phyloP scores from a whole-genome alignment of 2,113 vertebrate genomes.

The Corydoras sp. region DNA sequence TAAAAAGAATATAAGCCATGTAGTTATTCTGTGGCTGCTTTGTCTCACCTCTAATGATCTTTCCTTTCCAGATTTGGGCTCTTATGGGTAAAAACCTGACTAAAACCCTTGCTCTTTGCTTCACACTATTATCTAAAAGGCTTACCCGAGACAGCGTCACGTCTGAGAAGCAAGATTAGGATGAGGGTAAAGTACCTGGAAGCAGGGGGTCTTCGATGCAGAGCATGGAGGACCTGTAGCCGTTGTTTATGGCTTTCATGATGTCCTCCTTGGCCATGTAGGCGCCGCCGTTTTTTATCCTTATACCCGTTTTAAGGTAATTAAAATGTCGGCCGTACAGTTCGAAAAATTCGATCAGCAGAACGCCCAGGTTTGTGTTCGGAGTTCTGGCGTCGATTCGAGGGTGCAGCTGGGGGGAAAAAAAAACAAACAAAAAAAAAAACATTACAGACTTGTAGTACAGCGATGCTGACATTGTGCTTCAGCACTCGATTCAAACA shows the following conservation, averaged over 20 bases:
- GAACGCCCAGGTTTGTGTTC: constrained; percentile 87
- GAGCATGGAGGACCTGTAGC: constrained; percentile 94
- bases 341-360: constrained; percentile 99
- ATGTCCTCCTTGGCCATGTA: constrained; percentile 97
- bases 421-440: not conserved
- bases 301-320: constrained; percentile 96
- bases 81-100: too few species aligned
- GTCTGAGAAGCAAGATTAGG: not conserved
- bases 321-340: constrained; percentile 97
- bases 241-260: constrained; percentile 89
- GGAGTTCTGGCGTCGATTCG: constrained; percentile 87
- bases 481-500: too few species aligned
- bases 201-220: constrained; percentile 94
- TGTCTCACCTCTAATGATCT: too few species aligned
- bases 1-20: too few species aligned
- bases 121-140: too few species aligned
- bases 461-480: too few species aligned
- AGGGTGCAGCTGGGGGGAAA: constrained; percentile 77
- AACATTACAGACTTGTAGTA: too few species aligned
- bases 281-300: constrained; percentile 91
- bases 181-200: constrained; percentile 64
- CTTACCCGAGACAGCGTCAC: too few species aligned
- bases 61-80: too few species aligned
- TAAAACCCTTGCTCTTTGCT: too few species aligned
- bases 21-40: too few species aligned